Evolutionary conservation across 1,140 invertebrate genomes (phyloP).

Genomic region (Himalopsyche phryganea): DNA sequence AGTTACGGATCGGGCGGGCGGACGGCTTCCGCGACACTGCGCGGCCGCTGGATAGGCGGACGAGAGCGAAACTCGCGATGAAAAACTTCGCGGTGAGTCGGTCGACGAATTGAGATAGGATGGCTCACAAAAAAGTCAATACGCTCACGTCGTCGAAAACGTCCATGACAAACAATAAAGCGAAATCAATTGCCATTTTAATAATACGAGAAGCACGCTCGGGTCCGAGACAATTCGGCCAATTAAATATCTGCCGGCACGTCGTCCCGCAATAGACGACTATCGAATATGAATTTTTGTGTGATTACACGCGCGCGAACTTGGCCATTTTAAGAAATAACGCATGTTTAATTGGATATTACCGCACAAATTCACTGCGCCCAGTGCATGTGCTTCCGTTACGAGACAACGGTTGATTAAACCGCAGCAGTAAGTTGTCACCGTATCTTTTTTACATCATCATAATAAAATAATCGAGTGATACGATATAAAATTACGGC

Average conservation of each 20-base stretch:
- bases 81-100: constrained; percentile 12
- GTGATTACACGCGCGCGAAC: too few relatives aligned
- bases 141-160: constrained; percentile 12
- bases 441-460: too few relatives aligned
- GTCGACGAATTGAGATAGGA: constrained; percentile 12
- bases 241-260: constrained; percentile 12
- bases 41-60: constrained; percentile 9
- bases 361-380: too few relatives aligned
- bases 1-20: background rate
- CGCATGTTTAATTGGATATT: too few relatives aligned
- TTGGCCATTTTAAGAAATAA: too few relatives aligned
- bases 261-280: background rate
- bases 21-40: background rate
- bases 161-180: constrained; percentile 25
- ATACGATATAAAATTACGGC: too few relatives aligned
- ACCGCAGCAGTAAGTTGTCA: too few relatives aligned
- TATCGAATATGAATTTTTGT: background rate
- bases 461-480: too few relatives aligned
- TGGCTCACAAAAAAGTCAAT: constrained; percentile 18
- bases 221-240: constrained; percentile 16
- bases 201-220: background rate
- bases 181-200: constrained; percentile 17
- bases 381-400: too few relatives aligned
- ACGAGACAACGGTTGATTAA: too few relatives aligned
- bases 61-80: background rate